Percentiles rank a stretch among this genome's conserved stretches.
Evolutionary conservation across 2,888 invertebrate genomes (phyloP).

Genomic region (Parnassius smintheus): DNA sequence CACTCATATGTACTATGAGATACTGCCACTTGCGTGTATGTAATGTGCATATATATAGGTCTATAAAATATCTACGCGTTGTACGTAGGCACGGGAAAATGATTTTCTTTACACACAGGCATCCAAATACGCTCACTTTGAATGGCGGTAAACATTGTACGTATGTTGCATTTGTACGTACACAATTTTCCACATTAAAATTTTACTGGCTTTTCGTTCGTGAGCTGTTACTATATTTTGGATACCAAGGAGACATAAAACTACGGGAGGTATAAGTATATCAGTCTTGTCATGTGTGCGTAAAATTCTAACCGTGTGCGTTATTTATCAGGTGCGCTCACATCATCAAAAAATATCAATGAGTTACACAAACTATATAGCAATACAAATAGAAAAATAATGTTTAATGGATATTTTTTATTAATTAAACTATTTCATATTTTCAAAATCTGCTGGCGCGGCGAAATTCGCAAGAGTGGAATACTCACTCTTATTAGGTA

Average conservation of each 20-base stretch:
- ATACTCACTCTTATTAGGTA: slow-evolving; percentile 60
- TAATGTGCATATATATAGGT: slow-evolving; percentile 38
- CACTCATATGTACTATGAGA: slow-evolving; percentile 73
- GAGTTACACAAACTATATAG: background rate
- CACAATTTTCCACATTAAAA: slow-evolving; percentile 57
- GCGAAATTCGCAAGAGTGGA: slow-evolving; percentile 29
- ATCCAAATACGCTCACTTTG: slow-evolving; percentile 37
- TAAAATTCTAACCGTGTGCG: slow-evolving; percentile 44
- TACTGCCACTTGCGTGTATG: slow-evolving; percentile 69
- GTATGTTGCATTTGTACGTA: slow-evolving; percentile 51
- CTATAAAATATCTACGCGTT: slow-evolving; percentile 35
- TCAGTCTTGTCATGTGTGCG: slow-evolving; percentile 42
- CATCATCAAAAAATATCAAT: slow-evolving; percentile 5
- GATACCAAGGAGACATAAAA: slow-evolving; percentile 60
- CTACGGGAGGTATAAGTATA: slow-evolving; percentile 39
- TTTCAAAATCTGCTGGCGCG: slow-evolving; percentile 3
- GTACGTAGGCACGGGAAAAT: slow-evolving; percentile 49
- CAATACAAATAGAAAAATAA: background rate
- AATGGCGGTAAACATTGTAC: slow-evolving; percentile 49
- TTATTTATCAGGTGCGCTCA: slow-evolving; percentile 42
- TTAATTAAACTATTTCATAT: background rate
- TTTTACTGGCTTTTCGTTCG: slow-evolving; percentile 62
- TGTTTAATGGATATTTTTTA: background rate
- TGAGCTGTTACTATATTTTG: slow-evolving; percentile 69
- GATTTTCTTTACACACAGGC: slow-evolving; percentile 62